Evolutionary conservation across 2,797 vertebrate genomes (phyloP), one percentile per base, ranked within the genome.

Genomic region (Sebastes minor): DNA sequence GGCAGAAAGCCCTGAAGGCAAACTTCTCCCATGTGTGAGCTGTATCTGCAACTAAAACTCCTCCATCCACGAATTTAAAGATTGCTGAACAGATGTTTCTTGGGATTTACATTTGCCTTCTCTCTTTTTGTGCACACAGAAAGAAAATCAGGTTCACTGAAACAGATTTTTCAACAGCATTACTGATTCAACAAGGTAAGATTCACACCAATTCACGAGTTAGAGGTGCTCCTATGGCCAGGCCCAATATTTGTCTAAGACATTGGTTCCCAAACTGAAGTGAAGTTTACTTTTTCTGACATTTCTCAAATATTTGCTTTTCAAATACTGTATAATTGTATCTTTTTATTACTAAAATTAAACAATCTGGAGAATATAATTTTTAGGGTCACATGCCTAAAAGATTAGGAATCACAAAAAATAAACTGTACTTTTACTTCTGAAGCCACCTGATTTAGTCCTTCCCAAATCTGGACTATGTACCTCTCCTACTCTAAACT

Each of bases 191-290:
- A 9, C 4, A 0, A 20, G 46, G 8, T 0, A 0, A 49, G 46
- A 49, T 42, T 42, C 14, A 18, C 38, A 42, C 14, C 14, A 42
- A 1, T 42, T 16, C 14, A 42, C 6, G 14, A 42, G 46, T 49
- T 49, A 0, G 46, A 0, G 0, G 46, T n/a, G 46, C 46, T 49
- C 46, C 46, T 49, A 49, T 0, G 1, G 2, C 46, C 14, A 16
- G 38, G 38, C 14, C 38, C 14, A 1, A 16, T 42, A 42, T 42
- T 42, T 42, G 14, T 42, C 38, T 42, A 42, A 42, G 38, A 18
- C 38, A 42, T 42, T 42, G 38, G 38, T 42, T 42, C 0, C 14
- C 2, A 42, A 42, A 16, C 2, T 16, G 2, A 0, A 14, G 38
- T 42, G 0, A 57, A 18, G 38, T 42, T 42, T 42, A 42, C 38